Base-by-base conservation (phyloP, 2,888 invertebrate genomes). In the Eupsilia transversa region DNA sequence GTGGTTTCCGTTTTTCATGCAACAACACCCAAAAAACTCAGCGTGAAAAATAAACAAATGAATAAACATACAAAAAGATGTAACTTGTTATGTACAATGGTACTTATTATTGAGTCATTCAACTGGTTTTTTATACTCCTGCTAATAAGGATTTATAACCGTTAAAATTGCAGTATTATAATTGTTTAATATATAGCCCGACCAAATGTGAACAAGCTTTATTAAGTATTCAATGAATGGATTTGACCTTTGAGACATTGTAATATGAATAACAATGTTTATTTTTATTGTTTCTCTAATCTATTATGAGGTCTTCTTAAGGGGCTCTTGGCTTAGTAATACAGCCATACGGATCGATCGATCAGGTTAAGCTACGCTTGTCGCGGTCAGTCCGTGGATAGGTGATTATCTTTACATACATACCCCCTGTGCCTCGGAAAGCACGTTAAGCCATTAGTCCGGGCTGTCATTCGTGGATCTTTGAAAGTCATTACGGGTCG, bases 1-100 rank as follows among this genome's bases (percentile, higher is more conserved):
- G 4, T 7, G 12, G 12, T 38, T 46, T 46, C 46, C 17, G 7
- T 14, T 27, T 56, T 49, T 27, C n/a, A 43, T 41, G 49, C 30
- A 78, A 77, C 49, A 59, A 17, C 14, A 67, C 2, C 3, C 12
- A 46, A 46, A 63, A 33, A 63, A 71, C 20, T 35, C 1, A 9
- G 4, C 30, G 17, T 17, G 9, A 14, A 71, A 46, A 23, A 49
- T 49, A 70, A 69, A 35, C 61, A 70, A 71, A 61, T 72, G 54
- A 72, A 79, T 79, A 79, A 54, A 61, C 46, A 78, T 41, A 54
- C 38, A 59, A 17, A 10, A 64, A 78, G 49, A 64, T 41, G 33
- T 54, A 68, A 69, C 49, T 27, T 52, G 65, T 79, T 79, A 79
- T 49, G 56, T 49, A 27, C 10, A 60, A 2, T 35, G n/a, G 35